A percentile compares a stretch with the other conserved stretches of the same genome.
Evolutionary conservation across 2,888 invertebrate genomes (phyloP).

Genomic region (Thecophora atra): DNA sequence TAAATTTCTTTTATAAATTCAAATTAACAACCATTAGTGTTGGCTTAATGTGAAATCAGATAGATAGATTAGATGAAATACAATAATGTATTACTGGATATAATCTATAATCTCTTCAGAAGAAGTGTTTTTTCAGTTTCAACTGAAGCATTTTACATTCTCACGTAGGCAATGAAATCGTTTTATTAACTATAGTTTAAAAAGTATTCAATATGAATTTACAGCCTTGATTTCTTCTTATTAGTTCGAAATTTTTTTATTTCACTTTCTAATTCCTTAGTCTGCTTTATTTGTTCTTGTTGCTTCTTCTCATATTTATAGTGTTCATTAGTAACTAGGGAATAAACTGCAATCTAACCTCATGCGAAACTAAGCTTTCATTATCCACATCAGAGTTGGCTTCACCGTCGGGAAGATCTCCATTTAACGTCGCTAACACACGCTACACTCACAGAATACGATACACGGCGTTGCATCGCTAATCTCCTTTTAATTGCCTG

Average conservation of each 20-base stretch:
- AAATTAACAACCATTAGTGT: too few species aligned
- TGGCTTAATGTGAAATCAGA: too few species aligned
- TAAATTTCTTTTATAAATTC: too few species aligned
- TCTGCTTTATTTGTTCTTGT: neutral
- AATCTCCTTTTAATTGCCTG: slow-evolving; percentile 35
- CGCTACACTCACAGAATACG: neutral
- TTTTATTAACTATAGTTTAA: too few species aligned
- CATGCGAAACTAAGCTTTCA: neutral
- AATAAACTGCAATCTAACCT: neutral
- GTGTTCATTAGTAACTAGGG: neutral
- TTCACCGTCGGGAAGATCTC: neutral
- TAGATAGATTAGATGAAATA: too few species aligned
- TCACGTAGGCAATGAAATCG: too few species aligned
- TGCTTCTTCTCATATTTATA: too few species aligned
- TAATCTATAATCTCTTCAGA: too few species aligned
- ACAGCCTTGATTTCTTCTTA: neutral
- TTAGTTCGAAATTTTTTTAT: neutral
- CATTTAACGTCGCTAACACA: neutral
- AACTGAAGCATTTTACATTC: too few species aligned
- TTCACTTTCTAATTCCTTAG: neutral
- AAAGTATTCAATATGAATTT: too few species aligned
- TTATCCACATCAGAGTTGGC: neutral
- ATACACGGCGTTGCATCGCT: neutral
- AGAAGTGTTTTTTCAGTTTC: too few species aligned
- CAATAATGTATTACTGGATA: too few species aligned